Base-by-base conservation (phyloP, 2,113 vertebrate genomes). In the Melanerpes aurifrons region DNA sequence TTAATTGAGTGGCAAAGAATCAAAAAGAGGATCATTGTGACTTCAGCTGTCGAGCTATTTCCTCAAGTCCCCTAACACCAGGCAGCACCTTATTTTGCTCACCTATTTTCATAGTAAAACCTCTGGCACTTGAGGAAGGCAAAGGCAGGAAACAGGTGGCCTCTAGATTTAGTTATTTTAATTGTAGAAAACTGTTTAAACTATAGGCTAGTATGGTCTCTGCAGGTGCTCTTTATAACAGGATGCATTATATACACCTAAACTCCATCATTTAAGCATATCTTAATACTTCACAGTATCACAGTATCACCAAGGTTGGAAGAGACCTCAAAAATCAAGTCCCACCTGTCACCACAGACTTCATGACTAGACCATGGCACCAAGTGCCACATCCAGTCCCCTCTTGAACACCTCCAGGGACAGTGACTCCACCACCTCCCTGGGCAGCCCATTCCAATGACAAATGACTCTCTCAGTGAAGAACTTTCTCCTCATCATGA, bases 41-140 rank as follows among this genome's bases (percentile, higher is more conserved):
- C 54, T 86, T 86, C 79, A 83, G 57, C 69, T 78, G 37, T 64
- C 86, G 66, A 64, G 31, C 32, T 59, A 81, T 91, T 90, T 94
- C 75, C n/a, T 92, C 1, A 35, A 58, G 72, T 72, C 63, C 54
- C 68, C 67, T 82, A 75, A 61, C 68, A 86, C 89, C 48, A 87
- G 63, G 12, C 43, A 89, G 54, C 63, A 61, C 83, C 80, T 86
- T 95, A 86, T 81, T 95, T 94, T 87, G 59, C 54, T 95, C 89
- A 94, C 89, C 89, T 94, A 82, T 96, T 83, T 94, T 95, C 93
- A 93, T 80, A 87, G 86, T 86, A 95, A 86, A 94, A 93, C 47
- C 63, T 92, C 35, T 54, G 82, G n/a, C 40, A 50, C 54, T 91
- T 8, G 21, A 81, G 62, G 69, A 96, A 86, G 87, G 70, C 66